These are phyloP conservation scores for Mystacornis crossleyi DNA, from an alignment of 2,113 vertebrate species.

Conservation along the genomic window DNA sequence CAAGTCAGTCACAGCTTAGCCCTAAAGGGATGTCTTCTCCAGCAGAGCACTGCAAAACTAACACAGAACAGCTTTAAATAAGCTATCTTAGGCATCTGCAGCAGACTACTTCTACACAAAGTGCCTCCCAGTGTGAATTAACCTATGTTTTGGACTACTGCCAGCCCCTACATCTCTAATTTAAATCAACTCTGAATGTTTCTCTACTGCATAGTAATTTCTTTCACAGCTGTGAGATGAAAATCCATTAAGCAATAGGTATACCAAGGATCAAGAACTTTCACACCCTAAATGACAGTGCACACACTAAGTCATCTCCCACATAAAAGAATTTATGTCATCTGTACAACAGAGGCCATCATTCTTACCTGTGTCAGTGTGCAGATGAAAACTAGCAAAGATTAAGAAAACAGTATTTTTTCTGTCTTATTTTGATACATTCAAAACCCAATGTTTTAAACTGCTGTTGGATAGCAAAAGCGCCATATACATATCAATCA, in stretches of 20 bases:
- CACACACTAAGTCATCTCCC: background rate
- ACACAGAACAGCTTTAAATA: background rate
- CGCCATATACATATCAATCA: background rate
- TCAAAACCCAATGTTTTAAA: background rate
- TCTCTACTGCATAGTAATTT: background rate
- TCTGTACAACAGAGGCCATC: background rate
- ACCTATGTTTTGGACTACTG: background rate
- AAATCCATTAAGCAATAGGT: background rate
- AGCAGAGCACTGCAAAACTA: background rate
- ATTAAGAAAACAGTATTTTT: background rate
- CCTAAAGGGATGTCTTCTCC: background rate
- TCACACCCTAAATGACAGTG: background rate
- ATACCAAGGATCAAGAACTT: background rate
- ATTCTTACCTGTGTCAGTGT: background rate
- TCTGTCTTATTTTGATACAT: background rate
- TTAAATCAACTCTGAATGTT: background rate
- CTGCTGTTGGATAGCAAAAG: background rate
- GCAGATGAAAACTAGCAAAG: background rate
- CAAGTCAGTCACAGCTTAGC: background rate
- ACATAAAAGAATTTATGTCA: background rate
- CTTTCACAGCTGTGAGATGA: background rate
- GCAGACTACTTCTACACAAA: background rate
- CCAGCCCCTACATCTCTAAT: background rate
- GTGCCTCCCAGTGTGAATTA: background rate
- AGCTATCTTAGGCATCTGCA: background rate